Base-by-base conservation (phyloP, 2,113 vertebrate species). In the Hystrix cristata region DNA sequence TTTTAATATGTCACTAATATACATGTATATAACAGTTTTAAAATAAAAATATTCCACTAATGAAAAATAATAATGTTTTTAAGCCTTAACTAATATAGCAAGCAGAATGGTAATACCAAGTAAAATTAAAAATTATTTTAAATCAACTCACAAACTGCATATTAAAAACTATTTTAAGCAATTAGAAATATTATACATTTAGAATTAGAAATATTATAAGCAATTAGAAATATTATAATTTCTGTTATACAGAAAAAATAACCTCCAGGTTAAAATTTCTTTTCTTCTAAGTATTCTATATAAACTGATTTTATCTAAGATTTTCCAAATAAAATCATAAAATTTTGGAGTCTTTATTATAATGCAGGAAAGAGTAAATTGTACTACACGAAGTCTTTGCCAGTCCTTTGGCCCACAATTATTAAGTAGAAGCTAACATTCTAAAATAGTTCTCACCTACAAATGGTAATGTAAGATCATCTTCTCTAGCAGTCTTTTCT, bases 111-210 rank as follows among this genome's bases (percentile, higher is more conserved):
- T 46, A 95, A 87, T 51, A 60, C 80, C 57, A 87, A 94, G 81
- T 31, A 95, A 91, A 98, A 98, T 92, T 91, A 95, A 96, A 97
- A 89, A 46, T 0, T 72, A 51, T 94, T 97, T 90, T 69, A 96
- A 96, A 71, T 95, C 69, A 53, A 94, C 79, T 95, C 92, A 92
- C 60, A 96, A 82, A 88, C 38, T 79, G 15, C 31, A 90, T 82
- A 65, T 87, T 81, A 97, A 92, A 79, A 97, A 93, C 64, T 46
- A 76, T 5, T 74, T 71, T 1, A 0, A 87, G 91, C 31, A 96
- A 92, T 90, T 95, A 86, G 48, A 98, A 96, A 97, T 85, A 94
- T 51, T 34, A 80, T n/a, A n/a, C n/a, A n/a, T n/a, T n/a, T n/a
- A n/a, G n/a, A n/a, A n/a, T n/a, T n/a, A n/a, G n/a, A n/a, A n/a